Percentiles rank a stretch among this genome's conserved stretches.
Evolutionary conservation across 2,888 invertebrate species (phyloP).

Genomic region (Magallana nippona): DNA sequence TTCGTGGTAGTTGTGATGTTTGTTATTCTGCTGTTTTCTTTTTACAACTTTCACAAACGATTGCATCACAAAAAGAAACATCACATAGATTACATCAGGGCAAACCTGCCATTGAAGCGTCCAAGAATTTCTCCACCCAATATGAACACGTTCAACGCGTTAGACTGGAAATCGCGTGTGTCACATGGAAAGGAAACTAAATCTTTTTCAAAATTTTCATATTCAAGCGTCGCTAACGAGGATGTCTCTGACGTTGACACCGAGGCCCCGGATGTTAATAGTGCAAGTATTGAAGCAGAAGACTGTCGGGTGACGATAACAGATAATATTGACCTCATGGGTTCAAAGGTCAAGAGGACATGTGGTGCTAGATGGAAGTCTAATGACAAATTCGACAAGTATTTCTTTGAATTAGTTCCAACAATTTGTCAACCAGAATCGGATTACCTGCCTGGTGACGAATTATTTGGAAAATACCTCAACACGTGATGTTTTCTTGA

Average conservation of each 20-base stretch:
- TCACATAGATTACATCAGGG: slow-evolving; percentile 26
- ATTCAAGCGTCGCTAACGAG: background rate
- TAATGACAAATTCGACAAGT: slow-evolving; percentile 14
- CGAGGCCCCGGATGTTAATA: background rate
- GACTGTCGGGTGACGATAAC: background rate
- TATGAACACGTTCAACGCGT: background rate
- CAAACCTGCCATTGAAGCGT: slow-evolving; percentile 28
- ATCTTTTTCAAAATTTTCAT: background rate
- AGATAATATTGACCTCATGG: background rate
- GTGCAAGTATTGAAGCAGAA: background rate
- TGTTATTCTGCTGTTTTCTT: slow-evolving; percentile 2
- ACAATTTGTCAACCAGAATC: slow-evolving; percentile 34
- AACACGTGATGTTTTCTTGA: too few species aligned
- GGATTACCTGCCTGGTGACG: slow-evolving; percentile 15
- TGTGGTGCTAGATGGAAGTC: background rate
- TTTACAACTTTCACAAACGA: slow-evolving; percentile 19
- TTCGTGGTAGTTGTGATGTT: slow-evolving; percentile 14
- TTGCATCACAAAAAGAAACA: slow-evolving; percentile 22
- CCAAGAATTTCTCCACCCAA: slow-evolving; percentile 19
- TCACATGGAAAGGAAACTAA: background rate
- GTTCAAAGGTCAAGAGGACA: background rate
- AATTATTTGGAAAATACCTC: background rate
- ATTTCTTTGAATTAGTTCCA: background rate
- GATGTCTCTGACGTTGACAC: background rate
- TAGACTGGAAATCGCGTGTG: background rate